Base-by-base conservation (phyloP, 2,888 invertebrate genomes). In the Entomobrya multifasciata region DNA sequence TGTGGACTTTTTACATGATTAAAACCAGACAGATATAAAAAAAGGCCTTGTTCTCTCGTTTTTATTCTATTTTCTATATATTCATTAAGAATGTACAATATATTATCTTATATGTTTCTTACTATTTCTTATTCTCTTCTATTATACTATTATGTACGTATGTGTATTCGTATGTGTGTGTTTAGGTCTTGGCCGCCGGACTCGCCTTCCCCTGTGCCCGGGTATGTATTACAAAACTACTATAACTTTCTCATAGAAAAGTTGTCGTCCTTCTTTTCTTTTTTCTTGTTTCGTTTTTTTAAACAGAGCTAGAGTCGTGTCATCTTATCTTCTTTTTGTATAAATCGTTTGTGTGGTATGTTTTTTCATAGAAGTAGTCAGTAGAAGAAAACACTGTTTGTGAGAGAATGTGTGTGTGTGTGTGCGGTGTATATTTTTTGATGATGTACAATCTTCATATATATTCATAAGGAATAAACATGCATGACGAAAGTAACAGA, bases 131-230 rank as follows among this genome's bases (percentile, higher is more conserved):
- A 20, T 47, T 47, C 11, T 36, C 22, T 1, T 44, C 30, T 20
- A 10, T 65, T 30, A 25, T 60, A 22, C 41, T 41, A 55, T 76
- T 72, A 72, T 78, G 57, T 55, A 77, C 70, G 72, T 78, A 27
- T 84, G 62, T 76, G 36, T 82, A n/a, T n/a, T n/a, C n/a, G n/a
- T n/a, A 60, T 79, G 65, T 80, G 74, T 74, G 62, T 74, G 52
- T 74, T 65, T 80, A 88, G 91, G 80, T 91, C 91, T 76, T 91
- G 91, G 91, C 91, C 91, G 70, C 88, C 90, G 79, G 91, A 91
- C 81, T 90, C 90, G 65, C 91, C 91, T 62, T 91, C 91, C 77
- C 90, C 91, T 74, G 90, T 90, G 78, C 90, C 89, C 72, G 90
- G 90, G 88, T 90, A 89, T 65, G 90, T 79, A 72, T 52, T 65